phyloP scores from a whole-genome alignment of 2,888 invertebrate species.

The Corbicula japonica region DNA sequence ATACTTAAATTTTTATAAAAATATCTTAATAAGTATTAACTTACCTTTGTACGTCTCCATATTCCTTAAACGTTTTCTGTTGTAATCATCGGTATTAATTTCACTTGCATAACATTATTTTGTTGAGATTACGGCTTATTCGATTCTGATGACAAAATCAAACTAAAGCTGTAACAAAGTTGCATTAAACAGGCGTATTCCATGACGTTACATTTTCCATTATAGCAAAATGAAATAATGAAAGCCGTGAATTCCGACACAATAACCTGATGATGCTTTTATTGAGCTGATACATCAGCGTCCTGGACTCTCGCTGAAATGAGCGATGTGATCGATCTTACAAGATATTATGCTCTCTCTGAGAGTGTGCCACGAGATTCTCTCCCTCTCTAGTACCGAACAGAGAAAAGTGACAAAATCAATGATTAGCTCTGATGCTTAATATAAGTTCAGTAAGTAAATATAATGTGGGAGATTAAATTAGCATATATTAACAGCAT shows the following conservation, averaged over 20 bases:
- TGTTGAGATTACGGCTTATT: background rate
- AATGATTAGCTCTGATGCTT: too few species aligned
- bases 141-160: background rate
- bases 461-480: too few species aligned
- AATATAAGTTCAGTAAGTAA: too few species aligned
- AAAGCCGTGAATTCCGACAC: background rate
- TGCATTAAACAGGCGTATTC: background rate
- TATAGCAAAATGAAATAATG: background rate
- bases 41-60: too few species aligned
- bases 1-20: too few species aligned
- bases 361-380: too few species aligned
- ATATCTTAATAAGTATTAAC: too few species aligned
- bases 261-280: background rate
- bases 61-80: background rate
- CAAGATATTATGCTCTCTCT: too few species aligned
- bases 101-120: background rate
- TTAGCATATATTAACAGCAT: too few species aligned
- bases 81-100: background rate
- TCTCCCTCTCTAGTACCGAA: too few species aligned
- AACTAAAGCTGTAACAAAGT: background rate
- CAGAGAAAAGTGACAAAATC: too few species aligned
- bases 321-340: slow-evolving; percentile 3
- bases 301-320: background rate
- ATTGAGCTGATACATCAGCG: background rate
- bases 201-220: background rate